A percentile compares a stretch with the other conserved stretches of the same genome.
phyloP scores from a whole-genome alignment of 2,113 vertebrate genomes.

The Epinephelus moara region DNA sequence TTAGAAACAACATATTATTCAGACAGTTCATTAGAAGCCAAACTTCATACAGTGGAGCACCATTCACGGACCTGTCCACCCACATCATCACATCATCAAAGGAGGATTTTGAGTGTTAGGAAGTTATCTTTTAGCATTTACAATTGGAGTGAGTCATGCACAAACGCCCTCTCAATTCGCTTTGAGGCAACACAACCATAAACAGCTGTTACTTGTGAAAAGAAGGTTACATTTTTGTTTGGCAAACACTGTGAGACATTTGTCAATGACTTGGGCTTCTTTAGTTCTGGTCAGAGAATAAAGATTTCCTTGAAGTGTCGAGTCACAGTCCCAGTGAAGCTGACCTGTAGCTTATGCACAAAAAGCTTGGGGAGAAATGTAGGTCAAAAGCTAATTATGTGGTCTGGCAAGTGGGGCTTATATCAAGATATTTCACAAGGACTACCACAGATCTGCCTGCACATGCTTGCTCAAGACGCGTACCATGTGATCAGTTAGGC shows the following conservation, averaged over 20 bases:
- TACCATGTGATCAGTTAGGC: constrained; percentile 73
- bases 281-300: constrained; percentile 37
- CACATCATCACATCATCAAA: constrained; percentile 70
- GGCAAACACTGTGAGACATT: constrained; percentile 56
- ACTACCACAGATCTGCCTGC: constrained; percentile 70
- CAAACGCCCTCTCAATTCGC: constrained; percentile 52
- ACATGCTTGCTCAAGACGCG: constrained; percentile 68
- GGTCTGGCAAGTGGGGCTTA: constrained; percentile 75
- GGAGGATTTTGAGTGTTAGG: constrained; percentile 58
- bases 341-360: constrained; percentile 69
- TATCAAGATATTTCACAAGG: constrained; percentile 77
- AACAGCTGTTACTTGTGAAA: constrained; percentile 73
- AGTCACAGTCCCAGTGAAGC: constrained; percentile 65
- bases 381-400: constrained; percentile 83
- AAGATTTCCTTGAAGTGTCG: constrained; percentile 49
- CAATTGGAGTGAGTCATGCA: constrained; percentile 67
- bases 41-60: constrained; percentile 43
- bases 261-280: constrained; percentile 24
- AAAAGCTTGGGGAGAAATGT: constrained; percentile 74
- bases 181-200: constrained; percentile 62
- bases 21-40: constrained; percentile 34
- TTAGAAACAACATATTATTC: constrained; percentile 34
- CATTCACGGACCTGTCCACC: constrained; percentile 70
- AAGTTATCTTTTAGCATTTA: constrained; percentile 67
- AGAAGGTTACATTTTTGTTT: constrained; percentile 56